Conservation (phyloP, 2,113 vertebrate species). For the Mus pahari region DNA sequence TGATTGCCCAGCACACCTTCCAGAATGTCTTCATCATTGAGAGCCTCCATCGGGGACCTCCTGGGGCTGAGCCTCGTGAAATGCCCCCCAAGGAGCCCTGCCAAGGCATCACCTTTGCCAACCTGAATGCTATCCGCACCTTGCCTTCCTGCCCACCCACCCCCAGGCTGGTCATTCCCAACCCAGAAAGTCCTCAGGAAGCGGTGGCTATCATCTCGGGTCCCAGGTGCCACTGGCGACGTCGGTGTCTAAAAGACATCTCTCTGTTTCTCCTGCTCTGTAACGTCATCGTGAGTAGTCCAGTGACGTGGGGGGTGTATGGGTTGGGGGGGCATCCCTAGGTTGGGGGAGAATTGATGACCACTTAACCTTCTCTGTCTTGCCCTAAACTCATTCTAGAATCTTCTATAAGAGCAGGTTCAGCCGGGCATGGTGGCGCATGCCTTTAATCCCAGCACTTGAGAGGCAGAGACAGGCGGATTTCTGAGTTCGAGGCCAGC, state of each 20-base stretch:
- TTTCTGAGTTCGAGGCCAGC: too few species aligned
- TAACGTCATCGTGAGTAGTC: conserved; percentile 94
- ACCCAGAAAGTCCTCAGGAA: conserved; percentile 67
- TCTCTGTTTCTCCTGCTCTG: conserved; percentile 92
- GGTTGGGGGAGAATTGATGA: background rate
- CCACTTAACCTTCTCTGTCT: background rate
- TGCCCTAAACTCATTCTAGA: background rate
- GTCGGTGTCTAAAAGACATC: conserved; percentile 92
- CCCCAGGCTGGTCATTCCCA: background rate
- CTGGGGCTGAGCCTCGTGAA: conserved; percentile 44
- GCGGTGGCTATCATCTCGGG: background rate
- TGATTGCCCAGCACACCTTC: conserved; percentile 93
- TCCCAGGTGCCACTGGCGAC: conserved; percentile 88
- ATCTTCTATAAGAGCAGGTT: background rate
- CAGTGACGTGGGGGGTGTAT: background rate
- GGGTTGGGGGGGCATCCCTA: background rate
- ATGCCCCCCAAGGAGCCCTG: conserved; percentile 76
- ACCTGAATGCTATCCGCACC: conserved; percentile 85
- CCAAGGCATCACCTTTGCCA: conserved; percentile 87
- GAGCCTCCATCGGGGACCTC: conserved; percentile 93
- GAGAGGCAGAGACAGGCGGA: too few species aligned
- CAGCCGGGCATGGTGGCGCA: too few species aligned
- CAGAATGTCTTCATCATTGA: conserved; percentile 97
- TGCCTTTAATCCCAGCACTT: too few species aligned
- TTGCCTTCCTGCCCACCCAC: background rate